A percentile compares a stretch with the other conserved stretches of the same genome.
Evolutionary conservation across 1,140 invertebrate genomes (phyloP).

Genomic region (Diploscapter pachys): DNA sequence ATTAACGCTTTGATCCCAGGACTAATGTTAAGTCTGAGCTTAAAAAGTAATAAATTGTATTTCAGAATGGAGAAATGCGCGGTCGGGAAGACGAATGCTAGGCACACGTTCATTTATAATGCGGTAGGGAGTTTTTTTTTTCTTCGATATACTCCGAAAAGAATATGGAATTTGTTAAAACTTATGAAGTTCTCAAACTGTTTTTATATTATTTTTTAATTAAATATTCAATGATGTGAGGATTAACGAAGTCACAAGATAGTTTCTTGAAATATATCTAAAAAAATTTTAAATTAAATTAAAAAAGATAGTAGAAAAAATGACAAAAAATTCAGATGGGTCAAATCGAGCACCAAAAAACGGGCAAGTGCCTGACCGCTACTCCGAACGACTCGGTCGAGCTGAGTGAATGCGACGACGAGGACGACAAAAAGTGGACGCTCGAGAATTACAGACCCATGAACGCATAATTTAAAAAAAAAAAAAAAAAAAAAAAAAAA

Average conservation of each 20-base stretch:
- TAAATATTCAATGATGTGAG: too few relatives aligned
- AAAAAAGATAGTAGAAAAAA: conserved; percentile 18
- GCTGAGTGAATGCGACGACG: conserved; percentile 21
- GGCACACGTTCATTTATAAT: conserved; percentile 33
- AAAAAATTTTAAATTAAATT: conserved; percentile 2
- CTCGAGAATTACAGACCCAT: conserved; percentile 6
- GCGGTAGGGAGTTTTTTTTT: neutral
- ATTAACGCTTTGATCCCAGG: too few relatives aligned
- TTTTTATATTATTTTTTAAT: too few relatives aligned
- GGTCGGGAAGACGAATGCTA: conserved; percentile 24
- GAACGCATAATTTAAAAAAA: too few relatives aligned
- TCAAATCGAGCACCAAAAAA: conserved; percentile 8
- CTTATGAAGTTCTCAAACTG: too few relatives aligned
- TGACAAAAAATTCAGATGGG: conserved; percentile 4
- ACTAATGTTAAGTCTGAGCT: too few relatives aligned
- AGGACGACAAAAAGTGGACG: conserved; percentile 14
- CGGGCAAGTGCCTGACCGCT: conserved; percentile 18
- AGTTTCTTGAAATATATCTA: neutral
- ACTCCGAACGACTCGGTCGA: conserved; percentile 5
- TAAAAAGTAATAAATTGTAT: too few relatives aligned
- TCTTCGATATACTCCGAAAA: too few relatives aligned
- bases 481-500: too few relatives aligned
- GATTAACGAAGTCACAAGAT: too few relatives aligned
- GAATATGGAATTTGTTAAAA: too few relatives aligned
- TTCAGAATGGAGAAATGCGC: conserved; percentile 28